Evolutionary conservation across 2,113 vertebrate genomes (phyloP), one percentile per base, ranked within the genome.

Genomic region (Hylia prasina): DNA sequence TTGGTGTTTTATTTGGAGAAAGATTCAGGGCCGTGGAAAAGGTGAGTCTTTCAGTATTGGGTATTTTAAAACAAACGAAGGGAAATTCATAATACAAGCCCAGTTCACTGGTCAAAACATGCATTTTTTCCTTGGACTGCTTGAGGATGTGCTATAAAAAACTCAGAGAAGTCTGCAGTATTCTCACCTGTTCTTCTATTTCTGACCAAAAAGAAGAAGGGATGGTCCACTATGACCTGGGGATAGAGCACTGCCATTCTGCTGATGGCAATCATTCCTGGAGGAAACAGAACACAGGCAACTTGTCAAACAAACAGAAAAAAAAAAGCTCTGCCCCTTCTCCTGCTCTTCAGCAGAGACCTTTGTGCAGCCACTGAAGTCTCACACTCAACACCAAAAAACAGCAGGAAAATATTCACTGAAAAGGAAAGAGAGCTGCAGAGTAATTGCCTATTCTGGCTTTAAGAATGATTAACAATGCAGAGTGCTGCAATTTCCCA

Each of bases 171-270:
- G 6, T 15, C 35, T 71, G n/a, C 40, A 54, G 30, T 27, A 28
- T 21, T 64, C 98, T 96, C 58, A 99, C 99, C 99, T 98, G 98
- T 99, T 97, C 96, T 99, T 93, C 98, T 98, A 86, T 98, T 99
- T 96, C 99, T 98, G 97, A 99, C 98, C 97, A 99, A 89, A 89
- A 99, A 99, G 96, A 99, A 98, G 97, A 99, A 99, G 4, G 99
- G 99, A 90, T 99, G 99, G 94, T 99, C 99, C 14, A 99, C 98
- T 97, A 99, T 99, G 87, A 99, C 99, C 45, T 99, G 99, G 42
- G 99, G 99, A 84, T 99, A 99, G 91, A 99, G 97, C 96, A 99
- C 99, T 93, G 99, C 97, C 97, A 98, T 99, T 97, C 99, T 98
- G 81, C 99, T 99, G 96, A 99, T 98, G 56, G 99, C 99, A 58